A percentile compares a stretch with the other conserved stretches of the same genome.
Conservation (phyloP, 1,140 invertebrate genomes). For the Leptestheria dahalacensis region DNA sequence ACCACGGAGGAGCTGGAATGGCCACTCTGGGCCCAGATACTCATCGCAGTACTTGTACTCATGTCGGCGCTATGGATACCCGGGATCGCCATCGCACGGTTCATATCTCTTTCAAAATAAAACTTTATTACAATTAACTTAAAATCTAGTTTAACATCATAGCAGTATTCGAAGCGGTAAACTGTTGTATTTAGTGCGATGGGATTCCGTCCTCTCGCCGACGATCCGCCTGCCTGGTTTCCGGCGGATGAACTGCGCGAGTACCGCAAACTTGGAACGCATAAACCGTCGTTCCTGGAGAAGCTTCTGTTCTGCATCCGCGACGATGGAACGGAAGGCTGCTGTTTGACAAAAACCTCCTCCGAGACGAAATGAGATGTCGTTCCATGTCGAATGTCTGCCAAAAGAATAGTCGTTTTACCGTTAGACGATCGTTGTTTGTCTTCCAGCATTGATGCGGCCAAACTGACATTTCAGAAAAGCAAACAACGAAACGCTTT, state of each 20-base stretch:
- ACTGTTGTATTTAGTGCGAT: no score
- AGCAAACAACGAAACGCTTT: no score
- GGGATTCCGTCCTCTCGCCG: constrained; percentile 64
- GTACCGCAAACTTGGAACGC: constrained; percentile 61
- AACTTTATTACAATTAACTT: no score
- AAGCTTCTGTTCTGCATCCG: constrained; percentile 66
- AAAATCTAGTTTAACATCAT: no score
- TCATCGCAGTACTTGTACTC: constrained; percentile 56
- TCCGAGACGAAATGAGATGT: no score
- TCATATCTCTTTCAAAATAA: no score
- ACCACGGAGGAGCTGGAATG: constrained; percentile 54
- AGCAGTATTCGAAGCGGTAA: background rate
- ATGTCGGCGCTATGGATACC: constrained; percentile 79
- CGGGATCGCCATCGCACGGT: constrained; percentile 62
- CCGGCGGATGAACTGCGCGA: constrained; percentile 72
- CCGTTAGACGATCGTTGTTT: no score
- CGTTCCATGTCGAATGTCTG: no score
- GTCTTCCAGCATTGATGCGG: no score
- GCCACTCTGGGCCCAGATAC: constrained; percentile 60
- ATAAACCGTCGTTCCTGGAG: constrained; percentile 61
- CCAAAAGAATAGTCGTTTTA: no score
- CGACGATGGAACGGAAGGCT: constrained; percentile 60
- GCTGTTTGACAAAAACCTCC: constrained; percentile 58
- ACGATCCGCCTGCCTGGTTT: constrained; percentile 82
- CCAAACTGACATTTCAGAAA: no score